Base-by-base conservation (phyloP, 2,888 invertebrate species). In the Carterocephalus palaemon region DNA sequence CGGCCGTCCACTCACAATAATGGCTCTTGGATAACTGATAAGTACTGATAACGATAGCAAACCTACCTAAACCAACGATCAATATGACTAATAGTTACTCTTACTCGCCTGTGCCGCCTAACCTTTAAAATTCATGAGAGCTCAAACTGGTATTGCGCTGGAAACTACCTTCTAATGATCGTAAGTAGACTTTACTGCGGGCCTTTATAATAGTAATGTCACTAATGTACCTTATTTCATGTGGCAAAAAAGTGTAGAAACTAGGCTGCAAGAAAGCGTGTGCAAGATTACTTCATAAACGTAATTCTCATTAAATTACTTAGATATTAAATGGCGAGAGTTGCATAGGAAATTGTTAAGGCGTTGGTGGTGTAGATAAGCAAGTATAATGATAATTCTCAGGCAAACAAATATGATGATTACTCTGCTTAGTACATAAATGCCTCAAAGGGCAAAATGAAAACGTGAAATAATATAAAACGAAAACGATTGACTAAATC, bases 1-100 rank as follows among this genome's bases (percentile, higher is more conserved):
- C 59, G 84, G 84, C 64, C 53, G 76, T 77, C 82, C 34, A 70
- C 73, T 76, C 56, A 67, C 68, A 68, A 67, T 72, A 70, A 72
- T 57, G 62, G 65, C 64, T 58, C 64, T 70, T 68, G 56, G 60
- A 60, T 62, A 67, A 54, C 50, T 46, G 42, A 46, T 40, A 37
- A 60, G 62, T 67, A 54, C 50, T 46, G 42, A 46, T 40, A 37
- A 29, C 33, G 34, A 42, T 13, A 33, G 32, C 19, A 6, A 3
- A 4, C 5, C 32, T 31, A 45, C 24, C 45, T 34, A 47, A 42
- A 39, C 32, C 26, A 32, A 36, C 36, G 49, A 45, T 48, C 45
- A 37, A 46, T 38, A 33, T 46, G 46, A 68, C 62, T 62, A 65
- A 71, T 69, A 60, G 52, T 56, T 64, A 67, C 70, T 45, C 24